These are phyloP conservation scores for Arctia plantaginis DNA, from an alignment of 2,888 invertebrate genomes.

Conservation along the genomic window DNA sequence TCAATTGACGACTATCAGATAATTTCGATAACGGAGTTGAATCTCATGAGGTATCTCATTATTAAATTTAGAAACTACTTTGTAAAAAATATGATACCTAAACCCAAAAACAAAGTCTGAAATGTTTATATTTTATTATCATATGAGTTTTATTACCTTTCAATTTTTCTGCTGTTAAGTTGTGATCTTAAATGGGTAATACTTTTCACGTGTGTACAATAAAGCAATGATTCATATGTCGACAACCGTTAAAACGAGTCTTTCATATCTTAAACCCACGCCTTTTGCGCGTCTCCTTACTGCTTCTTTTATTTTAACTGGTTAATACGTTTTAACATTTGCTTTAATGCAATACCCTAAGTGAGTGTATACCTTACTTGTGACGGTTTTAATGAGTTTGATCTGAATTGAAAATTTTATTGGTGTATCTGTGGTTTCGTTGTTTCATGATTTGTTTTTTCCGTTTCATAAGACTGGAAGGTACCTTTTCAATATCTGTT, in stretches of 20 bases:
- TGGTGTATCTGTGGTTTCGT: background rate
- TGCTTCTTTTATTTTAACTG: conserved; percentile 20
- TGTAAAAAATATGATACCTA: background rate
- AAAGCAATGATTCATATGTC: conserved; percentile 62
- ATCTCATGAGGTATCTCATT: background rate
- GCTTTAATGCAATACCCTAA: background rate
- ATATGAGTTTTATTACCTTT: background rate
- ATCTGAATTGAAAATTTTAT: background rate
- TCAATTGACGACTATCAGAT: background rate
- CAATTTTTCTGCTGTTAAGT: conserved; percentile 29
- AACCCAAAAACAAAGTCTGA: background rate
- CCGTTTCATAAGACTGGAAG: too few relatives aligned
- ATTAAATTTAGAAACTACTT: background rate
- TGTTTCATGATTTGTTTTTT: too few relatives aligned
- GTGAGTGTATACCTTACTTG: background rate
- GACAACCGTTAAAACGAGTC: conserved; percentile 41
- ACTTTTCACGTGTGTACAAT: conserved; percentile 41
- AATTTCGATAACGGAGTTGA: background rate
- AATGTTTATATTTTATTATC: background rate
- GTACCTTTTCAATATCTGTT: too few relatives aligned
- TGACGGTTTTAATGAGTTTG: background rate
- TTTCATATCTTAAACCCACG: conserved; percentile 63
- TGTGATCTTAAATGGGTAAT: conserved; percentile 29
- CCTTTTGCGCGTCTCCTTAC: conserved; percentile 57
- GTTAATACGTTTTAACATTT: background rate